Evolutionary conservation across 1,140 invertebrate species (phyloP), one percentile per base, ranked within the genome.

Genomic region (Potamilus streckersoni): DNA sequence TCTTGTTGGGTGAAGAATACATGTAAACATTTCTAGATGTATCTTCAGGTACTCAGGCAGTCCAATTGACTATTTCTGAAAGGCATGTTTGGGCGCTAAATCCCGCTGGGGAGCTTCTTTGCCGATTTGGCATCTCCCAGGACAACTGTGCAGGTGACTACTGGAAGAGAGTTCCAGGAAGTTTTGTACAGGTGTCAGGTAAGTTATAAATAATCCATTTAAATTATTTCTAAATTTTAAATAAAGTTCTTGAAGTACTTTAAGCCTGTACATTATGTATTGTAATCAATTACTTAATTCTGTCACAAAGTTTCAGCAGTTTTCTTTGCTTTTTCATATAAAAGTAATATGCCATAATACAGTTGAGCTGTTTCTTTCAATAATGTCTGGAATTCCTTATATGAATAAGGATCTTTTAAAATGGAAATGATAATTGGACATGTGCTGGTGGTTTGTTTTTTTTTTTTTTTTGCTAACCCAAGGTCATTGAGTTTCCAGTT

Each of bases 151-250:
- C 90, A 73, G 92, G 92, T 31, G 90, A 92, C 81, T 91, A 91
- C 76, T 93, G 92, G 92, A 89, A 90, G 78, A 90, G 90, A 84
- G 87, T 92, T 60, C 91, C 92, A 64, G 91, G 91, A 12, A 82
- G 74, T 65, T 86, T 91, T 76, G 72, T 81, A 8, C 79, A 84
- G 69, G 82, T 92, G 56, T 90, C 92, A 84, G 91, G 92, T 92
- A 86, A 77, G 68, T 62, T 38, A 38, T 38, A 38, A 38, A 23
- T 23, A 38, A 38, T 38, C 38, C 4, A 8, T 4, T 61, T 15
- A n/a, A 57, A n/a, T 19, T 27, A n/a, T 20, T 13, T 59, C 64
- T 23, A 15, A 63, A 20, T 16, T 11, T 20, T 1, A 56, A 27
- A 12, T 49, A 12, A 15, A 19, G 12, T 71, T 16, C 19, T 66